Evolutionary conservation across 2,113 vertebrate genomes (phyloP), one percentile per base, ranked within the genome.

Genomic region (Reinhardtius hippoglossoides): DNA sequence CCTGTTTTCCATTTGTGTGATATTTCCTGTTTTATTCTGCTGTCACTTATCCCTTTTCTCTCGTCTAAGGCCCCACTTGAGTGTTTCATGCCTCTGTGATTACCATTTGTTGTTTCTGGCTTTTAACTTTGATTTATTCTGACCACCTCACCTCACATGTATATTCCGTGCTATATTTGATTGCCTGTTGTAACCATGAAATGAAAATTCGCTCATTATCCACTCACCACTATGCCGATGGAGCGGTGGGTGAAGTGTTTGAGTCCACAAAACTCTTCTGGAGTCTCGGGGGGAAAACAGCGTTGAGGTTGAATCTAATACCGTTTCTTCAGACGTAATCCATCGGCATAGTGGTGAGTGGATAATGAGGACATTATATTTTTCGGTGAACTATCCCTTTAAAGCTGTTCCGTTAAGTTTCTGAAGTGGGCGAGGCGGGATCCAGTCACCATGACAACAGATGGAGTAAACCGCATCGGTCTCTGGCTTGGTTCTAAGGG

Each of bases 401-500:
- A 50, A 52, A 77, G 20, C 50, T 64, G 26, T 31, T 66, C 31
- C 54, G 48, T 78, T 26, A 74, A 61, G 64, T 72, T 74, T 85
- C n/a, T 58, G 20, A 42, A 12, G 40, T 12, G 73, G 76, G 63
- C 2, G 3, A 74, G 56, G 78, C 63, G 74, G 67, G 75, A 85
- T 80, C n/a, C 14, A 15, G 76, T 84, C 64, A 56, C 76, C 73
- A 85, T 88, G 76, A 74, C 64, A 85, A 88, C 82, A 79, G 35
- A 72, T 59, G 70, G 67, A 81, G 60, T 52, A 71, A 24, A 58
- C 70, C 6, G 8, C 24, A 70, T 31, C 54, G 68, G 50, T 76
- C 26, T 66, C 24, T 35, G 71, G 71, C 67, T 58, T 15, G 50
- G 20, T n/a, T n/a, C 9, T 54, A 54, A 54, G 52, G 60, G 48